Percentiles rank a stretch among this genome's conserved stretches.
phyloP scores from a whole-genome alignment of 2,113 vertebrate genomes.

The Forbesichthys papilliferus region DNA sequence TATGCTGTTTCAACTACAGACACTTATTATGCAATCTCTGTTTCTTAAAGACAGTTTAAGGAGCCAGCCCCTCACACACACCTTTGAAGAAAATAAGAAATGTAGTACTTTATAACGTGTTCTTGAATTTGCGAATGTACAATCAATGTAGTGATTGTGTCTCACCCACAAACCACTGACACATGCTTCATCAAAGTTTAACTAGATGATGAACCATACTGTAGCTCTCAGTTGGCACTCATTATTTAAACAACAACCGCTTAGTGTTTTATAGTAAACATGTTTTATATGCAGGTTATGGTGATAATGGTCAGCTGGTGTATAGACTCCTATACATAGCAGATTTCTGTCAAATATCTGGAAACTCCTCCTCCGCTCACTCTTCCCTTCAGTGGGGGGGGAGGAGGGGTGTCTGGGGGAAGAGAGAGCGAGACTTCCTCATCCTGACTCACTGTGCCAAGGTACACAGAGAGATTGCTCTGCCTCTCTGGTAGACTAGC shows the following conservation, averaged over 20 bases:
- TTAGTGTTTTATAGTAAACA: not conserved
- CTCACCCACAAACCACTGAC: slow-evolving; percentile 12
- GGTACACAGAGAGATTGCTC: slow-evolving; percentile 13
- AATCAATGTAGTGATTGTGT: slow-evolving; percentile 16
- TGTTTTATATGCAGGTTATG: not conserved
- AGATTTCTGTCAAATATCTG: no score
- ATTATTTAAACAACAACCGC: slow-evolving; percentile 16
- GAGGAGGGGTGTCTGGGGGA: slow-evolving; percentile 40
- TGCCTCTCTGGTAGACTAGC: not conserved
- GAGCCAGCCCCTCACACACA: not conserved
- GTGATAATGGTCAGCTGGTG: no score
- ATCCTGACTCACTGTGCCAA: slow-evolving; percentile 41
- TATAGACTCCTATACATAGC: not conserved
- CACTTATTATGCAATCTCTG: not conserved
- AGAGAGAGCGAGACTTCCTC: slow-evolving; percentile 52
- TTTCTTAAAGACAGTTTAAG: slow-evolving; percentile 2
- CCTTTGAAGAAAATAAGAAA: not conserved
- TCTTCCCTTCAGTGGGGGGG: not conserved
- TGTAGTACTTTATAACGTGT: not conserved
- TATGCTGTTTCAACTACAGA: not conserved
- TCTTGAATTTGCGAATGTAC: slow-evolving; percentile 7
- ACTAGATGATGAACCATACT: slow-evolving; percentile 12
- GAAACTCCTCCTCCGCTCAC: not conserved
- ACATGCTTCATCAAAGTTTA: slow-evolving; percentile 20
- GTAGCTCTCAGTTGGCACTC: not conserved